A percentile compares a stretch with the other conserved stretches of the same genome.
phyloP scores from a whole-genome alignment of 2,113 vertebrate genomes.

The Bos indicus region DNA sequence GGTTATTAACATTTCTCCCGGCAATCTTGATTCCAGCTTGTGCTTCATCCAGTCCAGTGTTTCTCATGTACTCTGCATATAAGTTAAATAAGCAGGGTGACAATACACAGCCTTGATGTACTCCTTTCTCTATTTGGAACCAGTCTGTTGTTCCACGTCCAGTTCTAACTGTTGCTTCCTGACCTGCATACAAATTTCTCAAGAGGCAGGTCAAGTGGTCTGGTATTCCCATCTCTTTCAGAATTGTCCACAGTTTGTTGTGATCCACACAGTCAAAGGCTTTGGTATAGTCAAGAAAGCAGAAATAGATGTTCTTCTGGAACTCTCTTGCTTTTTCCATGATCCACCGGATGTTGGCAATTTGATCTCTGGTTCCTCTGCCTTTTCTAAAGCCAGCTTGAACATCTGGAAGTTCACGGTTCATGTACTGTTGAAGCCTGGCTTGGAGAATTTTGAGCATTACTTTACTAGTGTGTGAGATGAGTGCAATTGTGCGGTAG shows the following conservation, averaged over 20 bases:
- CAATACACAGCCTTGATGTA: not conserved
- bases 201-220: not conserved
- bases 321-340: not conserved
- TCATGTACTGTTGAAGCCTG: not conserved
- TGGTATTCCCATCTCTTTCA: not conserved
- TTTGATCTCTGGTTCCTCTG: not conserved
- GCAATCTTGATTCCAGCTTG: not conserved
- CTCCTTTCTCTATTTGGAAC: not conserved
- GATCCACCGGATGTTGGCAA: not conserved
- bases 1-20: rapidly evolving
- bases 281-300: not conserved
- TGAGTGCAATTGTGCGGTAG: not conserved
- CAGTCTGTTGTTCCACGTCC: not conserved
- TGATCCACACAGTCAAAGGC: not conserved
- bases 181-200: not conserved
- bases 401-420: not conserved
- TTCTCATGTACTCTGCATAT: not conserved
- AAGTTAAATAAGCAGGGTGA: not conserved
- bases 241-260: not conserved
- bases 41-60: not conserved
- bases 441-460: not conserved
- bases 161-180: not conserved
- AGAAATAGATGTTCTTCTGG: not conserved
- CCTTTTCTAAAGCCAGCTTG: not conserved
- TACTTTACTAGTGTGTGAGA: not conserved